Percentiles rank a stretch among this genome's conserved stretches.
Evolutionary conservation across 2,113 vertebrate genomes (phyloP).

Genomic region (Macquaria australasica): DNA sequence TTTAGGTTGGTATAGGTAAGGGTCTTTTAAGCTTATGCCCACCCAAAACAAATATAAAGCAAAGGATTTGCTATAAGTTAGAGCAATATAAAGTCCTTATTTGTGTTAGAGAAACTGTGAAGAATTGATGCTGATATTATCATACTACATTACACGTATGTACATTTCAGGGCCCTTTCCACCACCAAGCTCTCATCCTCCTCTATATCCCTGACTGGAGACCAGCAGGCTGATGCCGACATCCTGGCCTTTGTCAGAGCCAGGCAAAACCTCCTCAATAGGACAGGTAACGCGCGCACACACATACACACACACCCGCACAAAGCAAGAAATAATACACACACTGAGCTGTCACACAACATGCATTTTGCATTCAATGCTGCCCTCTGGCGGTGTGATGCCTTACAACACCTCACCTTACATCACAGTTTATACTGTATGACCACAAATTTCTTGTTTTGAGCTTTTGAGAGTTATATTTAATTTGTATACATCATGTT

Average conservation of each 20-base stretch:
- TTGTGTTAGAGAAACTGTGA: background rate
- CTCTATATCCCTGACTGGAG: constrained; percentile 90
- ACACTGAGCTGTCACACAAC: too few relatives aligned
- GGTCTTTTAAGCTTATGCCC: background rate
- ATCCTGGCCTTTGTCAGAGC: constrained; percentile 94
- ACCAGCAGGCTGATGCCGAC: constrained; percentile 90
- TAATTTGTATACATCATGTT: background rate
- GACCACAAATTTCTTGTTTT: background rate
- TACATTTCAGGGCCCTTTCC: constrained; percentile 80
- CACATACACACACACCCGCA: background rate
- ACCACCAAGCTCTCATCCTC: constrained; percentile 72
- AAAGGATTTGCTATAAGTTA: background rate
- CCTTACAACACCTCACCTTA: background rate
- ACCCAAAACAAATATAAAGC: background rate
- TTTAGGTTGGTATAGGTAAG: background rate
- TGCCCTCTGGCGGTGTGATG: constrained; percentile 52
- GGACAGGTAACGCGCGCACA: constrained; percentile 82
- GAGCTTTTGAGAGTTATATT: background rate
- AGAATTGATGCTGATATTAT: background rate
- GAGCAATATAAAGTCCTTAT: background rate
- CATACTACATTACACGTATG: background rate
- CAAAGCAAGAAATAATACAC: background rate
- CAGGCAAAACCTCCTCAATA: constrained; percentile 89
- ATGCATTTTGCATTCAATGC: constrained; percentile 21
- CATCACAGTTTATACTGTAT: background rate